Conservation (phyloP, 2,888 invertebrate species). For the Dyspetes luteomarginatus region DNA sequence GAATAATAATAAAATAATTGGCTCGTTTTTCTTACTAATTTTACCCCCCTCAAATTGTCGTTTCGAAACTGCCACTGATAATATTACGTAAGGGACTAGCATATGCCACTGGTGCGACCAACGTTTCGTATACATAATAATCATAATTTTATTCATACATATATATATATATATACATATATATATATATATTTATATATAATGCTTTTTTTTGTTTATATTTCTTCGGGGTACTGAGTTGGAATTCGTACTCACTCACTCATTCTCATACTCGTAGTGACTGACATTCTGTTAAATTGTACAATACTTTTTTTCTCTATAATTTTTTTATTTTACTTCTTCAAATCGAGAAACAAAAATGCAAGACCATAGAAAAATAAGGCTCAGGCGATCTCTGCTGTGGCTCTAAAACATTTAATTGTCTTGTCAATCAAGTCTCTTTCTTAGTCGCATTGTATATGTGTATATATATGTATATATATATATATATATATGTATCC, state of each 20-base stretch:
- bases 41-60: slow-evolving; percentile 34
- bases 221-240: slow-evolving; percentile 40
- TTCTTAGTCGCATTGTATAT: slow-evolving; percentile 44
- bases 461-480: slow-evolving; percentile 48
- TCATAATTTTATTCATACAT: slow-evolving; percentile 60
- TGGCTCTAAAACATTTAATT: slow-evolving; percentile 49
- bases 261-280: slow-evolving; percentile 33
- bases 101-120: slow-evolving; percentile 68
- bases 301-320: slow-evolving; percentile 36
- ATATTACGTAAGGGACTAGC: slow-evolving; percentile 58
- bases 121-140: slow-evolving; percentile 70
- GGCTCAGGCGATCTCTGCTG: slow-evolving; percentile 76
- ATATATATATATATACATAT: slow-evolving; percentile 4
- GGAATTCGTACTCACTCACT: slow-evolving; percentile 8
- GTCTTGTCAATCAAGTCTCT: slow-evolving; percentile 32
- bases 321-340: slow-evolving; percentile 51
- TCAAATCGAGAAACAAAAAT: slow-evolving; percentile 69
- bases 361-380: slow-evolving; percentile 82
- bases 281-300: slow-evolving; percentile 23
- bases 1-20: slow-evolving; percentile 4
- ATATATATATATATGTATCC: slow-evolving; percentile 38
- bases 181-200: slow-evolving; percentile 11
- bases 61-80: slow-evolving; percentile 51
- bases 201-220: slow-evolving; percentile 39
- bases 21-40: slow-evolving; percentile 2